Evolutionary conservation across 2,797 vertebrate genomes (phyloP).

Genomic region (Mormyrus hasselquistii): DNA sequence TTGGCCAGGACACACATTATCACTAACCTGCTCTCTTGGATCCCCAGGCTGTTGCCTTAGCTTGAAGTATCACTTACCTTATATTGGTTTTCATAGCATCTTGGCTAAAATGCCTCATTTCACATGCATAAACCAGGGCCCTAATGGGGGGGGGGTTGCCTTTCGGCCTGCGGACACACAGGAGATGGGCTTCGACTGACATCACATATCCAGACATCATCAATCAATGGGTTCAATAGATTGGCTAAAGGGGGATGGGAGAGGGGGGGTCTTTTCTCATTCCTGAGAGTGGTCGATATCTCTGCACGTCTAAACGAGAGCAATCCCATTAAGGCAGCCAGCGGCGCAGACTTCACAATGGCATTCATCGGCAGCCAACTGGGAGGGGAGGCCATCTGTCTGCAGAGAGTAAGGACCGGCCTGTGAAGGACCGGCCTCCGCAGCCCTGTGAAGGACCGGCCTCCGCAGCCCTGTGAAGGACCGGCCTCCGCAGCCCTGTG

Average conservation of each 20-base stretch:
- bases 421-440: too few species aligned
- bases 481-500: neutral
- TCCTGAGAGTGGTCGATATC: constrained; percentile 50
- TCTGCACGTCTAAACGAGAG: constrained; percentile 45
- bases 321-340: constrained; percentile 53
- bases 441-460: too few species aligned
- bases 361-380: constrained; percentile 43
- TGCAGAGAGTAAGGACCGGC: constrained; percentile 9
- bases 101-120: constrained; percentile 42
- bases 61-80: constrained; percentile 43
- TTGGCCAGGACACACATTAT: constrained; percentile 27
- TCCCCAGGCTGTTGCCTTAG: constrained; percentile 41
- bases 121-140: constrained; percentile 46
- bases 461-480: too few species aligned
- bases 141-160: constrained; percentile 30
- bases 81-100: constrained; percentile 34
- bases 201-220: constrained; percentile 44
- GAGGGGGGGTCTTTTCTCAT: constrained; percentile 43
- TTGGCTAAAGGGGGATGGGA: constrained; percentile 37
- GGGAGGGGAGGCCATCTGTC: constrained; percentile 36
- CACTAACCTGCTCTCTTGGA: constrained; percentile 33
- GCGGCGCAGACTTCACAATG: constrained; percentile 37
- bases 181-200: constrained; percentile 32
- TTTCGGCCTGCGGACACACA: constrained; percentile 35
- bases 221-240: constrained; percentile 56